Evolutionary conservation across 2,797 vertebrate species (phyloP).

Genomic region (Garrulus glandarius): DNA sequence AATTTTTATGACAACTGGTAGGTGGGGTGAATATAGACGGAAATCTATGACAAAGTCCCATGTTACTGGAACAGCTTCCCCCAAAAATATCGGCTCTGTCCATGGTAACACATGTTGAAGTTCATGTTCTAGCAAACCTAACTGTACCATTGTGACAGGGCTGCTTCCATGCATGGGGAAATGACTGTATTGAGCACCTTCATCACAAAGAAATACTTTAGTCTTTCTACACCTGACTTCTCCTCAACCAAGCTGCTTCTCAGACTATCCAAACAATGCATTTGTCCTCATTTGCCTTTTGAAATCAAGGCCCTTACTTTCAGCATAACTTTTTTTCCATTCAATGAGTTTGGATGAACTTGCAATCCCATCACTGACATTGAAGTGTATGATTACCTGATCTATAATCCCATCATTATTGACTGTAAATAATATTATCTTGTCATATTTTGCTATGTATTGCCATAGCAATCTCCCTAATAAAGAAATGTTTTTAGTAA

Average conservation of each 20-base stretch:
- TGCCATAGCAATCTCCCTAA: background rate
- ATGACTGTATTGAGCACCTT: background rate
- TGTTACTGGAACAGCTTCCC: background rate
- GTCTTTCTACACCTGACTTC: background rate
- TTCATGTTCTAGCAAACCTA: background rate
- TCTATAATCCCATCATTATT: background rate
- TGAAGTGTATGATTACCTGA: background rate
- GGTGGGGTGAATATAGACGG: background rate
- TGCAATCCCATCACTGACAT: background rate
- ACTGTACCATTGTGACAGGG: background rate
- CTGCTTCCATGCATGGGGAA: background rate
- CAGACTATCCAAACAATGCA: accelerated
- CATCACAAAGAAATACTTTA: background rate
- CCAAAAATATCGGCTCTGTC: background rate
- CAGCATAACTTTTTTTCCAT: background rate
- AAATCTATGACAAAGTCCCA: background rate
- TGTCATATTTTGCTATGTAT: background rate
- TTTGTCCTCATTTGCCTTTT: background rate
- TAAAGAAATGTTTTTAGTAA: background rate
- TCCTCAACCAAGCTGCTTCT: background rate
- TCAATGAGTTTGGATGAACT: background rate
- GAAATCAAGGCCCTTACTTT: background rate
- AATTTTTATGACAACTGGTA: background rate
- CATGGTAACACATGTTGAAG: background rate
- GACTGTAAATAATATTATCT: background rate